Percentiles rank a stretch among this genome's conserved stretches.
Evolutionary conservation across 1,140 invertebrate genomes (phyloP).

Genomic region (Theocolax elegans): DNA sequence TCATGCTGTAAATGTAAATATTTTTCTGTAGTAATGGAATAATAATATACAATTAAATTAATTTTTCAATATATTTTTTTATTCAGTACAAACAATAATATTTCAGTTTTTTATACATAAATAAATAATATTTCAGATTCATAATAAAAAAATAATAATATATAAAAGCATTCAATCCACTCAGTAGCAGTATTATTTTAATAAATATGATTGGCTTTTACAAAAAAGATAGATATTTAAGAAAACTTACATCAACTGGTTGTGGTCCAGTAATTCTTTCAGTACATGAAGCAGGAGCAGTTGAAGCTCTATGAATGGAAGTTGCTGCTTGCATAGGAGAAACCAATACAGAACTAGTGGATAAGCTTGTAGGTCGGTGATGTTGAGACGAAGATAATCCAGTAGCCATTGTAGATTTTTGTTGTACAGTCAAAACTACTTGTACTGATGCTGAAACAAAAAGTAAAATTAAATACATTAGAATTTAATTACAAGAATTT

Average conservation of each 20-base stretch:
- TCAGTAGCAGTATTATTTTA: too few species aligned
- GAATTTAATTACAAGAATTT: neutral
- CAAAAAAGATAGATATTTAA: too few species aligned
- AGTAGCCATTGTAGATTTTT: conserved; percentile 59
- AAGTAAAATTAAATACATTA: conserved; percentile 44
- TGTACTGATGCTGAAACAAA: conserved; percentile 70
- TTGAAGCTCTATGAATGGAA: conserved; percentile 58
- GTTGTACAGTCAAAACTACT: conserved; percentile 74
- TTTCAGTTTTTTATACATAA: too few species aligned
- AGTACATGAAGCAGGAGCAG: conserved; percentile 61
- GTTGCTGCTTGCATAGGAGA: conserved; percentile 59
- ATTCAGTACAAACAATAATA: too few species aligned
- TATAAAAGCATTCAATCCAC: neutral
- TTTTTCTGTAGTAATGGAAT: too few species aligned
- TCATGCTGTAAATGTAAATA: conserved; percentile 80
- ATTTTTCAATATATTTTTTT: too few species aligned
- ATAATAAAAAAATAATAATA: too few species aligned
- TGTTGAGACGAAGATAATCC: conserved; percentile 53
- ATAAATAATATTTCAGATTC: too few species aligned
- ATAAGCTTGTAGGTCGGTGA: conserved; percentile 59
- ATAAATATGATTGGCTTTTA: too few species aligned
- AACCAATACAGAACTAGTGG: conserved; percentile 53
- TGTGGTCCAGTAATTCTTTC: conserved; percentile 86
- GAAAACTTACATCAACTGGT: conserved; percentile 84
- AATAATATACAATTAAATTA: conserved; percentile 33